Base-by-base conservation (phyloP, 2,797 vertebrate genomes). In the Myotis myotis region DNA sequence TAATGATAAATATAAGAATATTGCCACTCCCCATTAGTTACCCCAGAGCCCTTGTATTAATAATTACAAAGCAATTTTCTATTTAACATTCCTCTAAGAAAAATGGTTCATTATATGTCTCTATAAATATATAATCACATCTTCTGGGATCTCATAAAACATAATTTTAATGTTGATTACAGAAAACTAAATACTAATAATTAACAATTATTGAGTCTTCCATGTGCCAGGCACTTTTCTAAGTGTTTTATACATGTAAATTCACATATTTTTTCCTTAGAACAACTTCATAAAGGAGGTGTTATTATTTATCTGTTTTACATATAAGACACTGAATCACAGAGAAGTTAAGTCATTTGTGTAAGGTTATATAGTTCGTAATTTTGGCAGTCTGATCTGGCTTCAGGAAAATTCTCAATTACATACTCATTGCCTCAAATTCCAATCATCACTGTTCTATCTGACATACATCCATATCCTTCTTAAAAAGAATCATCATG, bases 11-110 rank as follows among this genome's bases (percentile, higher is more conserved):
- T 49, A 74, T 68, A 82, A 62, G n/a, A 92, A 64, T 36, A 68
- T n/a, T 8, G 3, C n/a, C 20, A 70, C 19, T 78, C 95, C 71
- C 10, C 28, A 70, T 22, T 93, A 75, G 62, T 71, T 90, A 22
- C 2, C 83, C 74, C 74, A 84, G 57, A 68, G 49, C 0, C 2
- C 28, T 30, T 91, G 8, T 85, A 82, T 96, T 81, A 88, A 75
- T 79, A 87, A 88, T 64, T 68, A 28, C 30, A 85, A 96, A 95
- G 71, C 12, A 81, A 72, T 38, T 90, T 96, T 82, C 57, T 91
- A n/a, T 64, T 86, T 93, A 71, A 62, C 19, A 76, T 94, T 70
- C 74, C 8, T 86, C 8, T 2, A 41, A 79, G 44, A 71, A 93
- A 96, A 88, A n/a, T 80, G 55, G 4, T 64, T 9, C 10, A 95